Percentiles rank a stretch among this genome's conserved stretches.
Conservation (phyloP, 1,140 invertebrate species). For the Bradynema listronoti region DNA sequence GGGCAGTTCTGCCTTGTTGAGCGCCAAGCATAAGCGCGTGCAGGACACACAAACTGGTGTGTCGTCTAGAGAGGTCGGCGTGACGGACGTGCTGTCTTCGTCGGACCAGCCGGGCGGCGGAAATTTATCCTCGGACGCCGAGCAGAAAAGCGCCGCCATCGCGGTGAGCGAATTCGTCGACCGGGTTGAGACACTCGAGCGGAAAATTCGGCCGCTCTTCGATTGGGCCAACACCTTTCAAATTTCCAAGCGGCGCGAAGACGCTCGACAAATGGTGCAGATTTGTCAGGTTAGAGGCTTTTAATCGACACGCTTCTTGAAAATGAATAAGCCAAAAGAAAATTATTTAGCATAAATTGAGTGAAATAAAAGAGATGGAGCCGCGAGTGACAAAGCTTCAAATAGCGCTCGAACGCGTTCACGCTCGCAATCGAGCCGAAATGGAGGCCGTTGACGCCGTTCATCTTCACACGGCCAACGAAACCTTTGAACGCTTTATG, state of each 20-base stretch:
- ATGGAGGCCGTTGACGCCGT: conserved; percentile 32
- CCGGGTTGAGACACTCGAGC: conserved; percentile 26
- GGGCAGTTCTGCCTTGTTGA: background rate
- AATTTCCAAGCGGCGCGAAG: conserved; percentile 22
- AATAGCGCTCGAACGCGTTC: conserved; percentile 41
- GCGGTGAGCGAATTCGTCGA: conserved; percentile 21
- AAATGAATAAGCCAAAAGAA: background rate
- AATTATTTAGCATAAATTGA: conserved; percentile 30
- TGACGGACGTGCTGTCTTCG: background rate
- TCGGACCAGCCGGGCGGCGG: background rate
- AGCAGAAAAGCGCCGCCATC: background rate
- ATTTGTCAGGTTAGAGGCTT: conserved; percentile 29
- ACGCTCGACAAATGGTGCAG: conserved; percentile 38
- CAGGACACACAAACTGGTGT: background rate
- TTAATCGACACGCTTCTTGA: background rate
- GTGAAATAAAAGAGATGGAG: conserved; percentile 47
- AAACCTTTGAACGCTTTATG: conserved; percentile 52
- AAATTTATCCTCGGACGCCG: background rate
- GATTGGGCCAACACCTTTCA: conserved; percentile 37
- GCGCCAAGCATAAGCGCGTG: background rate
- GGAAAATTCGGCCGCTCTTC: conserved; percentile 33
- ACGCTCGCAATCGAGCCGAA: conserved; percentile 35
- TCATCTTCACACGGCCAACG: conserved; percentile 46
- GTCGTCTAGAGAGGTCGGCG: too few species aligned
- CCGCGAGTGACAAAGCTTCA: conserved; percentile 40